A percentile compares a stretch with the other conserved stretches of the same genome.
phyloP scores from a whole-genome alignment of 1,140 invertebrate species.

The Drosophila saltans region DNA sequence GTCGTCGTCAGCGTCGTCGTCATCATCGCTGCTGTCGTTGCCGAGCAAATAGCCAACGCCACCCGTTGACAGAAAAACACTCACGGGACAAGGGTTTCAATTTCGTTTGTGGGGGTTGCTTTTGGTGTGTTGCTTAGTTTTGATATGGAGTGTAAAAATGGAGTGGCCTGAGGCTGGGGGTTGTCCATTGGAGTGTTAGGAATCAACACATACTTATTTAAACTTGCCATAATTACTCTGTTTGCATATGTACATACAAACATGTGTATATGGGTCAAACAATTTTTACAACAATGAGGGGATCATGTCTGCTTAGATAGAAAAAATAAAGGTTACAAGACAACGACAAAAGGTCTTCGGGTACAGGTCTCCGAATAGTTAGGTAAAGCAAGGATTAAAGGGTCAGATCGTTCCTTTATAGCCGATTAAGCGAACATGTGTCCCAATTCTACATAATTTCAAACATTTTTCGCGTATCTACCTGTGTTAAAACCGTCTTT shows the following conservation, averaged over 20 bases:
- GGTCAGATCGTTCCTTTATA: too few species aligned
- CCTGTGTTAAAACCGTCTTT: too few species aligned
- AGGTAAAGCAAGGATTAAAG: too few species aligned
- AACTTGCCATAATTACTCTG: constrained; percentile 39
- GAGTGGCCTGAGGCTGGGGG: neutral
- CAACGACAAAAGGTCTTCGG: too few species aligned
- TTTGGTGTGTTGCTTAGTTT: constrained; percentile 6
- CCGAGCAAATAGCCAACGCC: constrained; percentile 10
- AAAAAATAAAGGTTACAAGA: too few species aligned
- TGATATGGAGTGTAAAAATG: neutral
- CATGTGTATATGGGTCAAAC: neutral
- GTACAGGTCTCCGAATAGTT: too few species aligned
- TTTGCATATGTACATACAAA: constrained; percentile 3
- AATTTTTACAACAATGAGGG: neutral
- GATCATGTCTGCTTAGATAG: neutral
- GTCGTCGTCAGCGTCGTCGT: neutral
- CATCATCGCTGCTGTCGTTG: neutral
- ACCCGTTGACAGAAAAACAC: constrained; percentile 18
- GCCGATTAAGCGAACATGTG: too few species aligned
- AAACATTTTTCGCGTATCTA: too few species aligned
- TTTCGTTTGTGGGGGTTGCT: constrained; percentile 21
- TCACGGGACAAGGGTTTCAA: constrained; percentile 7
- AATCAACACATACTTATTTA: constrained; percentile 52
- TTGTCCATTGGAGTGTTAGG: constrained; percentile 23
- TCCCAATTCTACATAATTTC: too few species aligned